These are phyloP conservation scores for Mustela erminea DNA, from an alignment of 2,797 vertebrate genomes.

Conservation along the genomic window DNA sequence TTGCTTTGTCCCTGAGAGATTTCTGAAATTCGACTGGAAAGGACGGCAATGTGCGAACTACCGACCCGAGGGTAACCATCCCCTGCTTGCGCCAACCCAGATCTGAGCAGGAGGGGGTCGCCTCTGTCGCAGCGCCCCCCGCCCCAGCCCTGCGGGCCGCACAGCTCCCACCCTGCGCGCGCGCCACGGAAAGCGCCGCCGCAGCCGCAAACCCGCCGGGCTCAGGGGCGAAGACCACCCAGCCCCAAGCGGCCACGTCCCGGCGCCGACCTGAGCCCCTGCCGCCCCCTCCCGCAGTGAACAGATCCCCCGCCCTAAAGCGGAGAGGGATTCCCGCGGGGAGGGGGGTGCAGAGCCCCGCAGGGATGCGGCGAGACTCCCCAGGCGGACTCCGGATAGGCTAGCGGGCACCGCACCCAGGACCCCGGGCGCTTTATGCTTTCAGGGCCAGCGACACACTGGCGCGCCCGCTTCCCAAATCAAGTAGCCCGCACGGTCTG, in stretches of 20 bases:
- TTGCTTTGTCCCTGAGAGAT: not conserved
- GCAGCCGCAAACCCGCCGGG: not conserved
- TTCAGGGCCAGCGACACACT: not conserved
- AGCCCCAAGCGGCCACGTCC: not conserved
- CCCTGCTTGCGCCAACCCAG: not conserved
- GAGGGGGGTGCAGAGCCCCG: not conserved
- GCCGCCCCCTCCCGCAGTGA: not conserved
- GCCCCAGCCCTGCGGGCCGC: not conserved
- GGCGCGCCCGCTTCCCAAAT: not conserved
- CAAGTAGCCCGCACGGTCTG: not conserved
- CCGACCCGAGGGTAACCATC: not conserved
- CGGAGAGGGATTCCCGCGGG: not conserved
- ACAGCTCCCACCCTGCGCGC: not conserved
- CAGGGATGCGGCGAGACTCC: not conserved
- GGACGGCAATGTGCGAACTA: not conserved
- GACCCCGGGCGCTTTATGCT: not conserved
- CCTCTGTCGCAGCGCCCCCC: not conserved
- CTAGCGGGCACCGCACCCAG: not conserved
- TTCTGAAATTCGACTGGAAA: not conserved
- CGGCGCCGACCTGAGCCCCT: not conserved
- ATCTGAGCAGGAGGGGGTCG: not conserved
- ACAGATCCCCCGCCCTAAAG: not conserved
- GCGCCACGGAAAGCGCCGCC: not conserved
- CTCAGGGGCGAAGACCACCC: not conserved
- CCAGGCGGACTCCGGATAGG: not conserved